Conservation (phyloP, 2,113 vertebrate genomes). For the Aegotheles bennettii region DNA sequence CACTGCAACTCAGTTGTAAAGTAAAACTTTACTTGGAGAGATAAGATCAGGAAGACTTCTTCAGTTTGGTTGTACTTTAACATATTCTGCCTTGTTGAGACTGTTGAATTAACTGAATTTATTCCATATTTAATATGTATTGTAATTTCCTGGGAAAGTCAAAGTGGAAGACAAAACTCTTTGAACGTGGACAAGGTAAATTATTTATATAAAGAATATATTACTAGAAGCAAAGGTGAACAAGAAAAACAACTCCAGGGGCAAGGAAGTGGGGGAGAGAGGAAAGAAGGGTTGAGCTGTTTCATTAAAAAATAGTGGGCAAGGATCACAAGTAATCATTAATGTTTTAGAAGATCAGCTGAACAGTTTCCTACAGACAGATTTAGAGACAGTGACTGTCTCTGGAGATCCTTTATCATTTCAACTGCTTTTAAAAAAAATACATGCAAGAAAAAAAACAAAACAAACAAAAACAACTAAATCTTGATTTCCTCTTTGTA, state of each 20-base stretch:
- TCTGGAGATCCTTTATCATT: neutral
- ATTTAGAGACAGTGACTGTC: neutral
- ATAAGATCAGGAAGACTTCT: neutral
- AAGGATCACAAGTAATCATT: neutral
- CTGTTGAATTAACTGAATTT: neutral
- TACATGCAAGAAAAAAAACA: neutral
- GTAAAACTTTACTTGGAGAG: neutral
- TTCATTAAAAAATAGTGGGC: neutral
- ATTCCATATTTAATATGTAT: neutral
- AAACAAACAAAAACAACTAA: no score
- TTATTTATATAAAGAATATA: slow-evolving; percentile 2
- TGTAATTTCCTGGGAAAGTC: neutral
- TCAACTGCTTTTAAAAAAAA: neutral
- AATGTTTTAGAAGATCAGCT: neutral
- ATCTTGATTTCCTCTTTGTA: neutral
- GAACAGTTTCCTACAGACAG: neutral
- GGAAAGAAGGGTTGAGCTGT: neutral
- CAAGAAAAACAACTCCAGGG: neutral
- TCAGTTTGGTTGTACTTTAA: neutral
- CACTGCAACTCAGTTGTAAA: neutral
- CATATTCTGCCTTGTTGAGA: neutral
- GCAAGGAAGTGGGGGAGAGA: neutral
- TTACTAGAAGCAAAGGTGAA: neutral
- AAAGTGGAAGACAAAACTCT: neutral
- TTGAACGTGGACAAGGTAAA: neutral